phyloP scores from a whole-genome alignment of 1,140 invertebrate genomes.

The Ridgeia piscesae region DNA sequence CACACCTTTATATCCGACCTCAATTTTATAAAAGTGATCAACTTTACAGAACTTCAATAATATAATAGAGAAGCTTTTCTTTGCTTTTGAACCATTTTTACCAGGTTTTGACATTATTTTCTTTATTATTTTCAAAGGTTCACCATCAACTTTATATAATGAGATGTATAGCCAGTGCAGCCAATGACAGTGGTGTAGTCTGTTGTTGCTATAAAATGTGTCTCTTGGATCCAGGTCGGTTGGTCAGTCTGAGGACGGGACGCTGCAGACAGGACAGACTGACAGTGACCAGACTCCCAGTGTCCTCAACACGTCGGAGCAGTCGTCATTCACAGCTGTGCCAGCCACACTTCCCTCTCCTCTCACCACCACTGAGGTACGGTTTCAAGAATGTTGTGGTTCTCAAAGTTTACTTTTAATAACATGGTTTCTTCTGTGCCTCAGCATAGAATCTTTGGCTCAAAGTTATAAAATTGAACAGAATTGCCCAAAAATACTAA shows the following conservation, averaged over 20 bases:
- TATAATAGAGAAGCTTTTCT: no score
- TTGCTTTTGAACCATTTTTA: no score
- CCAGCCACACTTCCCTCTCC: slow-evolving; percentile 34
- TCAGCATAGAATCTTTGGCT: no score
- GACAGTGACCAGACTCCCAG: slow-evolving; percentile 4
- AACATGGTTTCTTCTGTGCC: no score
- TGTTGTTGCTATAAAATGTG: background rate
- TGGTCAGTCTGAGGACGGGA: background rate
- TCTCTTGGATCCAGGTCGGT: background rate
- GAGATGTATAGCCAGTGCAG: background rate
- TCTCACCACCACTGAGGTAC: slow-evolving; percentile 40
- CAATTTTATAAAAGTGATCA: no score
- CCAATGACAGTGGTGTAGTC: background rate
- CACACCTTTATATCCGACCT: no score
- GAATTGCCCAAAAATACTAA: no score
- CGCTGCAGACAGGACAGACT: background rate
- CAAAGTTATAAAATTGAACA: no score
- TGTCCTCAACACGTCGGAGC: background rate
- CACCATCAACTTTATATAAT: no score
- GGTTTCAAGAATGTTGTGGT: background rate
- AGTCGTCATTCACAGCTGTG: slow-evolving; percentile 25
- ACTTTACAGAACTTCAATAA: no score
- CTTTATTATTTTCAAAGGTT: no score
- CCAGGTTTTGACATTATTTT: no score
- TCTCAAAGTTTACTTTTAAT: background rate